These are phyloP conservation scores for Anaspis maculata DNA, from an alignment of 2,888 invertebrate species.

Conservation along the genomic window DNA sequence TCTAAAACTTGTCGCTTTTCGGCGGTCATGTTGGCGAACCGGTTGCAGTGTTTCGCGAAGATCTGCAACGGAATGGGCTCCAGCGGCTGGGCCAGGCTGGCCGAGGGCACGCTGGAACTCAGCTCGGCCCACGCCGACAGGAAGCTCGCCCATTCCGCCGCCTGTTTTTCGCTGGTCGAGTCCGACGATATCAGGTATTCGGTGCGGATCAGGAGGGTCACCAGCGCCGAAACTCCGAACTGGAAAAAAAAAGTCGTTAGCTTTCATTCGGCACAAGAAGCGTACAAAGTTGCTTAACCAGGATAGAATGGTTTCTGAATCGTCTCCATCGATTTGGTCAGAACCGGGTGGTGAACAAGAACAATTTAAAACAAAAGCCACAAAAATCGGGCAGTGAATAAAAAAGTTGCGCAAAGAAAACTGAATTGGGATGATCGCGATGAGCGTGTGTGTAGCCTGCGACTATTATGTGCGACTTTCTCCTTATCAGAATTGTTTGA, in stretches of 20 bases:
- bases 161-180: constrained; percentile 32
- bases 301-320: no score
- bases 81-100: constrained; percentile 31
- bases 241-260: constrained; percentile 31
- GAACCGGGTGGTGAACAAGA: no score
- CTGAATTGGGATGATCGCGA: no score
- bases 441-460: no score
- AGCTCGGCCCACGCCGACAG: constrained; percentile 46
- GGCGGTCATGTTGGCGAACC: constrained; percentile 27
- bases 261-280: no score
- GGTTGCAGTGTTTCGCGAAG: constrained; percentile 33
- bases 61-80: constrained; percentile 34
- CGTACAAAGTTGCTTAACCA: no score
- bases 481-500: no score
- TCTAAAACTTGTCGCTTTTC: constrained; percentile 32
- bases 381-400: no score
- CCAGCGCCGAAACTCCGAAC: constrained; percentile 51
- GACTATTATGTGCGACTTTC: no score
- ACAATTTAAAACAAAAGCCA: no score
- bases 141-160: constrained; percentile 46
- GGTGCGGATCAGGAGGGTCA: constrained; percentile 45
- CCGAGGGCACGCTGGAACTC: constrained; percentile 23
- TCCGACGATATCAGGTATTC: constrained; percentile 41
- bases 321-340: no score
- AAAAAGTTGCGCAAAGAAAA: no score